Evolutionary conservation across 2,797 vertebrate species (phyloP).

Genomic region (Rhinichthys osculus): DNA sequence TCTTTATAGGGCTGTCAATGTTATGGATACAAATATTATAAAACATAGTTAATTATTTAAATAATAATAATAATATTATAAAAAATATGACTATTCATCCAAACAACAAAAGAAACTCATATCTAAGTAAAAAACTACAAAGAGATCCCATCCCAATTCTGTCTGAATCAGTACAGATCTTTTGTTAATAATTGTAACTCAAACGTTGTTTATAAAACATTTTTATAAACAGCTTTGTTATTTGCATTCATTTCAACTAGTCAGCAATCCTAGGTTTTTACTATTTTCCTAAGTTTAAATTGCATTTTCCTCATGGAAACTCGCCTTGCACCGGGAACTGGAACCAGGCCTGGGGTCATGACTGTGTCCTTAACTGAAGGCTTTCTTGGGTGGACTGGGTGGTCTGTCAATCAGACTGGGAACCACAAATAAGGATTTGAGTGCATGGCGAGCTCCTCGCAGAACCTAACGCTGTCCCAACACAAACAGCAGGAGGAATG

Average conservation of each 20-base stretch:
- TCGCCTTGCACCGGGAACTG: conserved; percentile 24
- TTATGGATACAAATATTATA: not conserved
- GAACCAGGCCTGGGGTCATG: conserved; percentile 32
- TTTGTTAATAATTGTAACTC: not conserved
- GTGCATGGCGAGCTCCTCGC: conserved; percentile 46
- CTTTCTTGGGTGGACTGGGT: conserved; percentile 59
- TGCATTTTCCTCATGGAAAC: conserved; percentile 43
- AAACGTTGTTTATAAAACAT: not conserved
- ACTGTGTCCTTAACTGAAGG: conserved; percentile 47
- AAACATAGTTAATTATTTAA: not conserved
- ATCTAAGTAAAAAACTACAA: not conserved
- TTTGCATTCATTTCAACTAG: conserved; percentile 41
- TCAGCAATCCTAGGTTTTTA: conserved; percentile 3
- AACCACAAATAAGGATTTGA: conserved; percentile 59
- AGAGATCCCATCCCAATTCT: not conserved
- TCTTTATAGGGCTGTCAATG: not conserved
- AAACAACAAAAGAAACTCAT: not conserved
- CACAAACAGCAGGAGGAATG: conserved; percentile 65
- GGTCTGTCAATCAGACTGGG: conserved; percentile 59
- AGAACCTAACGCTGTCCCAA: conserved; percentile 56
- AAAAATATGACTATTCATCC: not conserved
- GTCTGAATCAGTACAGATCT: not conserved
- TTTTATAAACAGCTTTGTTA: not conserved
- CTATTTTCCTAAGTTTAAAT: conserved; percentile 16
- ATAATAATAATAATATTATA: not conserved